Conservation (phyloP, 2,113 vertebrate species). For the Sceloporus tristichus region DNA sequence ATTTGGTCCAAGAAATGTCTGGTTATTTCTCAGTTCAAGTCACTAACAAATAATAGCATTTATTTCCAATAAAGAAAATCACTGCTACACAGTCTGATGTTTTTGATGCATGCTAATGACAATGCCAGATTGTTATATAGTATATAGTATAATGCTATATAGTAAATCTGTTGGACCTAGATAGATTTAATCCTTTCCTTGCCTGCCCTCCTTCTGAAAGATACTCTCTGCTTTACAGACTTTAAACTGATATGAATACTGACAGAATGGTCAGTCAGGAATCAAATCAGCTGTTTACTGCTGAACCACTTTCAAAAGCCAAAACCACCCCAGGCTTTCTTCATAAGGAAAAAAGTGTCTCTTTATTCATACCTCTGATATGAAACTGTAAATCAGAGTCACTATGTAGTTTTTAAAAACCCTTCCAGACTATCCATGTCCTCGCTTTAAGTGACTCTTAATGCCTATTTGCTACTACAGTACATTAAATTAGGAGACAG, state of each 20-base stretch:
- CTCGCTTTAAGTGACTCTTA: slow-evolving; percentile 62
- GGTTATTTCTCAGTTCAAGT: not conserved
- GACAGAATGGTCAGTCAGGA: slow-evolving; percentile 29
- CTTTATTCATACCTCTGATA: slow-evolving; percentile 29
- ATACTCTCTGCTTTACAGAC: slow-evolving; percentile 4
- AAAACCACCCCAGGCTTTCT: slow-evolving; percentile 43
- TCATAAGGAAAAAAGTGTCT: slow-evolving; percentile 7
- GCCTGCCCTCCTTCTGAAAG: slow-evolving; percentile 23
- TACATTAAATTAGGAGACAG: slow-evolving; percentile 53
- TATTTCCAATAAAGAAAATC: slow-evolving; percentile 16
- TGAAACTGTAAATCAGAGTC: slow-evolving; percentile 40
- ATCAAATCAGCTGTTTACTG: not conserved
- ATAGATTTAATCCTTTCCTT: slow-evolving; percentile 9
- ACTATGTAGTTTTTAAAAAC: not conserved
- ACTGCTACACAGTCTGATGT: slow-evolving; percentile 17
- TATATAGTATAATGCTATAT: not conserved
- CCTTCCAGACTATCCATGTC: slow-evolving; percentile 15
- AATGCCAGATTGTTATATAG: not conserved
- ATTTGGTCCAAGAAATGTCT: not conserved
- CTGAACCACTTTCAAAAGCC: slow-evolving; percentile 20
- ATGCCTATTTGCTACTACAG: slow-evolving; percentile 63
- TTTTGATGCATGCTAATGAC: not conserved
- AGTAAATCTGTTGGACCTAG: slow-evolving; percentile 5
- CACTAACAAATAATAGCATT: slow-evolving; percentile 33
- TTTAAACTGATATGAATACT: slow-evolving; percentile 23